phyloP scores from a whole-genome alignment of 2,113 vertebrate genomes.

The Takifugu bimaculatus region DNA sequence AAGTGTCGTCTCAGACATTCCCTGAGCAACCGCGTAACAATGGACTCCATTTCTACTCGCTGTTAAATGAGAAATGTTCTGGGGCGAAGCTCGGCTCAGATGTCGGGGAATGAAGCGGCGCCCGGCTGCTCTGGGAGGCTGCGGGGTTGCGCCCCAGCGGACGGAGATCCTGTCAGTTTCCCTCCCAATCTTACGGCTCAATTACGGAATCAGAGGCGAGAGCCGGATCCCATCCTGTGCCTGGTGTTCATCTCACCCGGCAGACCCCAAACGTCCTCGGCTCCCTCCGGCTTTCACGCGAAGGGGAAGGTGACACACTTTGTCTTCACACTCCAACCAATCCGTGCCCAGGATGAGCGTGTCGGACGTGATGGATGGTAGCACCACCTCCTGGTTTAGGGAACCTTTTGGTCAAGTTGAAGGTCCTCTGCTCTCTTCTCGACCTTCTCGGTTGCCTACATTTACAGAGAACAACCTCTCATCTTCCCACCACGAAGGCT shows the following conservation, averaged over 20 bases:
- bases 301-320: constrained; percentile 42
- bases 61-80: constrained; percentile 48
- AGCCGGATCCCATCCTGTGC: constrained; percentile 48
- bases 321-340: constrained; percentile 27
- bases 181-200: constrained; percentile 52
- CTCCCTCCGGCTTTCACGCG: constrained; percentile 30
- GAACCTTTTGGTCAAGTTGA: too few species aligned
- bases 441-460: too few species aligned
- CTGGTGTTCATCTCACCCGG: constrained; percentile 39
- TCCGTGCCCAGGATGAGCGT: too few species aligned
- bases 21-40: constrained; percentile 34
- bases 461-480: too few species aligned
- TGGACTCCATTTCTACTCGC: constrained; percentile 29
- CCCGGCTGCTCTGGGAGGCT: constrained; percentile 15
- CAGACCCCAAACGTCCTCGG: constrained; percentile 36
- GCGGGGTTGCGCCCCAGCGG: constrained; percentile 27
- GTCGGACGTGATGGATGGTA: too few species aligned
- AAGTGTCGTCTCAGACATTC: constrained; percentile 23
- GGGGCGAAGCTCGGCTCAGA: constrained; percentile 14
- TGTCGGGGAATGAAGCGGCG: constrained; percentile 24
- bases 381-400: too few species aligned
- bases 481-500: too few species aligned
- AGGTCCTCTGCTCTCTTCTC: too few species aligned
- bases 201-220: constrained; percentile 50
- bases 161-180: constrained; percentile 43